These are phyloP conservation scores for Paramuricea clavata DNA, from an alignment of 92 coral and sea anemone genomes.

Conservation along the genomic window DNA sequence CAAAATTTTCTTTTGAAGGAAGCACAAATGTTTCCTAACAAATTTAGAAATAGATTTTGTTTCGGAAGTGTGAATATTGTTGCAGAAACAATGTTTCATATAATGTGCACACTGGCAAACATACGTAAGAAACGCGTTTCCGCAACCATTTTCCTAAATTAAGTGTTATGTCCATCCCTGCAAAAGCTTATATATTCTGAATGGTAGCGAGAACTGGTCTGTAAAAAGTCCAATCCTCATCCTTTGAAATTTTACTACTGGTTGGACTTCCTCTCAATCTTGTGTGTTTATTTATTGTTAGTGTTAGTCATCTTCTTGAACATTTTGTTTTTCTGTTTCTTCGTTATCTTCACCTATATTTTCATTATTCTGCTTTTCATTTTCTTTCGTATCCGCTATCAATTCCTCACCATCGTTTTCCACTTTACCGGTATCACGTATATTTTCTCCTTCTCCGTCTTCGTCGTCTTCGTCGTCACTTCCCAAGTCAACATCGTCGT, in stretches of 20 bases:
- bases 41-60: too few relatives aligned
- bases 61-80: background rate
- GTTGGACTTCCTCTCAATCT: background rate
- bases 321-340: background rate
- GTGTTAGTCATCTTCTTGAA: background rate
- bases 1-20: too few relatives aligned
- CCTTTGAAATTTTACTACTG: background rate
- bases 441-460: background rate
- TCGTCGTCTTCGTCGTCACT: constrained; percentile 28
- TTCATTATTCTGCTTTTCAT: background rate
- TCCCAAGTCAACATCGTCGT: constrained; percentile 48
- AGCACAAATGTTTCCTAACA: too few relatives aligned
- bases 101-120: background rate
- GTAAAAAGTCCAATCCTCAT: background rate
- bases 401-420: background rate
- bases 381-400: background rate
- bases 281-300: background rate
- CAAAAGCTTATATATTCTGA: background rate
- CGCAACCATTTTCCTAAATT: background rate
- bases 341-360: background rate
- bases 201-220: background rate
- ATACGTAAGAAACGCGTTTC: background rate
- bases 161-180: background rate
- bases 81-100: background rate
- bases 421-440: background rate